Evolutionary conservation across 1,140 invertebrate species (phyloP), one percentile per base, ranked within the genome.

Genomic region (Bombyx mandarina): DNA sequence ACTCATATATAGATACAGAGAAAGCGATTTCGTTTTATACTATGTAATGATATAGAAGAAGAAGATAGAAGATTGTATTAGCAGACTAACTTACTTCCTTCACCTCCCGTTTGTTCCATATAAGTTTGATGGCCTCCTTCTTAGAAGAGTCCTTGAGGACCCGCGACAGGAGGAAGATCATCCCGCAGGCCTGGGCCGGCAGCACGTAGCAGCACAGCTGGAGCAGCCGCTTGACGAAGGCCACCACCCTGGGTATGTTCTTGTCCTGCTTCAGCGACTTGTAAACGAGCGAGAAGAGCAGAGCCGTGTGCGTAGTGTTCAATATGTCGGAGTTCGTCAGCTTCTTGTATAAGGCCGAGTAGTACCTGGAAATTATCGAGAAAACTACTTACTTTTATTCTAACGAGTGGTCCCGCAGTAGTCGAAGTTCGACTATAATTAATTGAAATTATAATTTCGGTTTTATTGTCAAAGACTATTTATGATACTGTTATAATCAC

Each of bases 221-320:
- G 45, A 99, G 88, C 45, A 98, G 82, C 58, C 98, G 87, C 88
- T 99, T 99, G 2, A 98, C 87, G 82, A 99, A 98, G 7, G 96
- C 94, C 77, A 92, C 91, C 0, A 95, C 89, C 57, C 98, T 83
- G 10, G 89, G 79, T 2, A 91, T 76, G 61, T 93, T 92, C 12
- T 80, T 84, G 89, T 99, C 98, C 57, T 91, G 91, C 65, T 93
- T 92, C 58, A 99, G 86, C 10, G 96, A 93, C 73, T 95, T 93
- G 79, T 93, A 97, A 3, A 99, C 81, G 35, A 99, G 90, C 79
- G 97, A 97, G 43, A 99, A 89, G 64, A 99, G 92, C 47, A 97
- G 90, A 3, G 95, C 92, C 26, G 94, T 93, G 66, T 95, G 93
- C 6, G 93, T 92, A 1, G 93, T 93, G 12, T 88, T 90, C 54